A percentile compares a stretch with the other conserved stretches of the same genome.
Conservation (phyloP, 2,888 invertebrate genomes). For the Pseudococcus longispinus region DNA sequence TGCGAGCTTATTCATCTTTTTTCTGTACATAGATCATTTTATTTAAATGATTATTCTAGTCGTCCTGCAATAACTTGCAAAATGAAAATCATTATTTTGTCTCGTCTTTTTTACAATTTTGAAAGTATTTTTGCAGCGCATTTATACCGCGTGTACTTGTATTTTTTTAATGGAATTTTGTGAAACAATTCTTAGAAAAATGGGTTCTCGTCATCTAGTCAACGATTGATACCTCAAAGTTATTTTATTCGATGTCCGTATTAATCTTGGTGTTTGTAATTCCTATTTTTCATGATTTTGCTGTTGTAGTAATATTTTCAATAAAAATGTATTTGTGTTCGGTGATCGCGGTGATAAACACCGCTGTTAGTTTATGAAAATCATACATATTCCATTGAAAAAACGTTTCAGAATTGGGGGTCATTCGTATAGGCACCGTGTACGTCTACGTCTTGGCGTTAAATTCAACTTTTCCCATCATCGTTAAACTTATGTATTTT, state of each 20-base stretch:
- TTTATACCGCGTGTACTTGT: background rate
- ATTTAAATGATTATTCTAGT: background rate
- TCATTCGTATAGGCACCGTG: no score
- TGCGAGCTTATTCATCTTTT: background rate
- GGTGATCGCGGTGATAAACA: background rate
- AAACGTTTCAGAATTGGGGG: no score
- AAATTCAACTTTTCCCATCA: no score
- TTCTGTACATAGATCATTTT: background rate
- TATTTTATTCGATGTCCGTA: background rate
- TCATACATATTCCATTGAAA: no score
- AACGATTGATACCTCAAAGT: background rate
- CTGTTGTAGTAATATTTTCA: background rate
- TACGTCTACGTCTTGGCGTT: no score
- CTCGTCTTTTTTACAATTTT: background rate
- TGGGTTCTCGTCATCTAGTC: background rate
- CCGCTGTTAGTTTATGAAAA: no score
- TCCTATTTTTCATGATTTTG: background rate
- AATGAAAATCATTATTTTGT: background rate
- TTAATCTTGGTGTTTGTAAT: background rate
- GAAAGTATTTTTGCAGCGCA: background rate
- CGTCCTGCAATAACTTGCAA: background rate
- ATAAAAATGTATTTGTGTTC: constrained; percentile 2
- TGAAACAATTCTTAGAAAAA: background rate
- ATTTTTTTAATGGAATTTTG: background rate
- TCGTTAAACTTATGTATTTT: no score